phyloP scores from a whole-genome alignment of 2,888 invertebrate genomes.

The Phengaris arion region DNA sequence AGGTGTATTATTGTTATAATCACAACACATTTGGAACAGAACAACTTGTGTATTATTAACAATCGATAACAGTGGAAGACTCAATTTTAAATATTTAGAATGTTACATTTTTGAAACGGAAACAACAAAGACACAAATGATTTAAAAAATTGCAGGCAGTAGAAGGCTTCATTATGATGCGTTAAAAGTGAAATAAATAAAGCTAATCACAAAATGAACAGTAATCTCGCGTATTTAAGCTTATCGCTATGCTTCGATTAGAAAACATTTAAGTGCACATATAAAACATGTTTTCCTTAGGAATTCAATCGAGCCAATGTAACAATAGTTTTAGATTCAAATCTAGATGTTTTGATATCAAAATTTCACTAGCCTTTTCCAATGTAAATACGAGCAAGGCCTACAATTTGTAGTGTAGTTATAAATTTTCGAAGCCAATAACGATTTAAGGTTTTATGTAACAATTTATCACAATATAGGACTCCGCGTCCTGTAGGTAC shows the following conservation, averaged over 20 bases:
- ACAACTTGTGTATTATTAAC: conserved; percentile 35
- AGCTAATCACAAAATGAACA: neutral
- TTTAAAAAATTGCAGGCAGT: neutral
- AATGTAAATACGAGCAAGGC: conserved; percentile 73
- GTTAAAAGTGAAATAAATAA: neutral
- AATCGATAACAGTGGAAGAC: conserved; percentile 41
- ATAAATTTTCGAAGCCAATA: conserved; percentile 41
- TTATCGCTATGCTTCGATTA: neutral
- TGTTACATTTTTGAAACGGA: neutral
- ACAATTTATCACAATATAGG: conserved; percentile 43
- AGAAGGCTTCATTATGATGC: neutral
- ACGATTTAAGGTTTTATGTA: conserved; percentile 37
- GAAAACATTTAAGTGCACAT: conserved; percentile 29
- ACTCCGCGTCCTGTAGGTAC: conserved; percentile 39
- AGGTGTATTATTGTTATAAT: conserved; percentile 37
- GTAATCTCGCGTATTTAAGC: neutral
- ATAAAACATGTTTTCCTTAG: conserved; percentile 14
- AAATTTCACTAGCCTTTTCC: conserved; percentile 79
- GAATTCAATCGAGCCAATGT: conserved; percentile 49
- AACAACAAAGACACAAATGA: neutral
- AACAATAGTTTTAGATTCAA: conserved; percentile 66
- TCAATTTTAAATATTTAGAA: conserved; percentile 33
- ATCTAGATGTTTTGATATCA: conserved; percentile 75
- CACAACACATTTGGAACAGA: conserved; percentile 39
- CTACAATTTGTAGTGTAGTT: conserved; percentile 60